Evolutionary conservation across 2,888 invertebrate genomes (phyloP).

Genomic region (Phrixothrix hirtus): DNA sequence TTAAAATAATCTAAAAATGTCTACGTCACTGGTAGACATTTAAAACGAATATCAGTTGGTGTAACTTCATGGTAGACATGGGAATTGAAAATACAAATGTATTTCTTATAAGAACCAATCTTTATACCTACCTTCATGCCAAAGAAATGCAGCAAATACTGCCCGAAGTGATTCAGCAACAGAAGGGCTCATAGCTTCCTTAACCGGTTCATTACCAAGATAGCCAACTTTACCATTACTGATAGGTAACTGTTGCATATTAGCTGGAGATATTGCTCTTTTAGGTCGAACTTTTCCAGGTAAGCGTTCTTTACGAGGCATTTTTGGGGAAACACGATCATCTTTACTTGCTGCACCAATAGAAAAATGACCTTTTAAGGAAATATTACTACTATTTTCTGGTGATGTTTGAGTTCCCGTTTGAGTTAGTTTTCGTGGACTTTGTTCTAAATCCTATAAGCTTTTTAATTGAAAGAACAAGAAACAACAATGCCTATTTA

Average conservation of each 20-base stretch:
- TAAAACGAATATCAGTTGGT: too few relatives aligned
- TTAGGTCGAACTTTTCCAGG: constrained; percentile 57
- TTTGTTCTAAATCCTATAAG: constrained; percentile 51
- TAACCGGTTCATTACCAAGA: constrained; percentile 63
- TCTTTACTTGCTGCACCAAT: constrained; percentile 63
- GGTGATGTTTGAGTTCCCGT: constrained; percentile 75
- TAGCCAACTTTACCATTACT: constrained; percentile 50
- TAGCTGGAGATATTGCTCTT: constrained; percentile 55
- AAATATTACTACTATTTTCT: constrained; percentile 55
- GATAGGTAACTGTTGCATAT: constrained; percentile 52
- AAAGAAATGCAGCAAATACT: constrained; percentile 93
- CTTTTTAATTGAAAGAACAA: background rate
- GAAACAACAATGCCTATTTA: constrained; percentile 32
- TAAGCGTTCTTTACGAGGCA: constrained; percentile 61
- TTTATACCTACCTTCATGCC: constrained; percentile 91
- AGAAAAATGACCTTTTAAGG: constrained; percentile 61
- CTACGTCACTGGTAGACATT: too few relatives aligned
- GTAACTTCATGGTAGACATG: too few relatives aligned
- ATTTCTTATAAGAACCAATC: background rate
- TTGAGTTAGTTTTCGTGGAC: constrained; percentile 60
- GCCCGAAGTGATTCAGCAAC: constrained; percentile 91
- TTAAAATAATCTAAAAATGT: too few relatives aligned
- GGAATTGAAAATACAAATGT: constrained; percentile 3
- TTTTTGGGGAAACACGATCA: constrained; percentile 62
- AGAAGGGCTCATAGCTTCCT: constrained; percentile 88